A percentile compares a stretch with the other conserved stretches of the same genome.
Evolutionary conservation across 2,113 vertebrate genomes (phyloP).

Genomic region (Prolemur simus): DNA sequence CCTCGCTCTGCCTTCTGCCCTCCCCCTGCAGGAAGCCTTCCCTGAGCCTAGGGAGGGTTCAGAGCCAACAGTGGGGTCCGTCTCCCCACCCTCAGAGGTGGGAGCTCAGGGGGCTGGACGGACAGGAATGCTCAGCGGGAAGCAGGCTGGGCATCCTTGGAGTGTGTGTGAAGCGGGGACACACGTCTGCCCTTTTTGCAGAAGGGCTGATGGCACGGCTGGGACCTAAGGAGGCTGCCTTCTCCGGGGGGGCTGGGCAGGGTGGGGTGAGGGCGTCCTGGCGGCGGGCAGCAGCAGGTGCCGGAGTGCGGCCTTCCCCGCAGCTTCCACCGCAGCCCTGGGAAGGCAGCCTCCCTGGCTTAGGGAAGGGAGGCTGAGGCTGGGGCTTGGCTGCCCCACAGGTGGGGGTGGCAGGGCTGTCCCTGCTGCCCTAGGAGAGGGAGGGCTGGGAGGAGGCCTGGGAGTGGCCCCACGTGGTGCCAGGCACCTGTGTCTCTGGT

Average conservation of each 20-base stretch:
- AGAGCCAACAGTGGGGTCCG: background rate
- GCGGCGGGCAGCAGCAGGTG: background rate
- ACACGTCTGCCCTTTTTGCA: background rate
- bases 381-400: background rate
- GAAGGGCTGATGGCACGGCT: background rate
- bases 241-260: background rate
- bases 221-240: too few species aligned
- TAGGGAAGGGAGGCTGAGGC: background rate
- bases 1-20: background rate
- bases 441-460: background rate
- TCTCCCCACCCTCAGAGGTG: background rate
- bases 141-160: background rate
- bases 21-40: background rate
- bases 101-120: background rate
- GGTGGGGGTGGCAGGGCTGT: fast-evolving
- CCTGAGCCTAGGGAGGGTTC: background rate
- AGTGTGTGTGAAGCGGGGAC: background rate
- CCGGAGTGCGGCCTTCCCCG: background rate
- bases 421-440: too few species aligned
- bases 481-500: background rate
- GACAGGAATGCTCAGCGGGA: too few species aligned
- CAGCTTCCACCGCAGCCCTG: background rate
- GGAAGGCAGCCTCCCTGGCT: background rate
- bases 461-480: background rate
- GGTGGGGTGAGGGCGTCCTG: background rate